phyloP scores from a whole-genome alignment of 2,797 vertebrate species.

The Labroides dimidiatus region DNA sequence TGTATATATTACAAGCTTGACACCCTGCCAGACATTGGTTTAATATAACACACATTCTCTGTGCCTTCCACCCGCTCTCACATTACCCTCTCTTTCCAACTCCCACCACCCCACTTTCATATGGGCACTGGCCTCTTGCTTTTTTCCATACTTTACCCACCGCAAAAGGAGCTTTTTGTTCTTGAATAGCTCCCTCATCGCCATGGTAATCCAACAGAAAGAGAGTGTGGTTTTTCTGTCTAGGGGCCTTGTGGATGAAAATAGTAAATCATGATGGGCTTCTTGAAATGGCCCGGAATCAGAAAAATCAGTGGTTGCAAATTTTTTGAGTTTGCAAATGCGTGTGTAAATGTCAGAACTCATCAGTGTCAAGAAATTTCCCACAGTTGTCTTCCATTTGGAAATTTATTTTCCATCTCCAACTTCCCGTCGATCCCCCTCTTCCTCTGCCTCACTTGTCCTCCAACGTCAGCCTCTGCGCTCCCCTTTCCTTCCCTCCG shows the following conservation, averaged over 20 bases:
- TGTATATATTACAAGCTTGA: constrained; percentile 72
- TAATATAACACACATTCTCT: constrained; percentile 81
- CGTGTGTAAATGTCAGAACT: constrained; percentile 10
- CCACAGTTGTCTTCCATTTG: constrained; percentile 38
- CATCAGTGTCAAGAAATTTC: neutral
- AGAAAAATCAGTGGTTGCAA: constrained; percentile 43
- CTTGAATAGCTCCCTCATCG: constrained; percentile 81
- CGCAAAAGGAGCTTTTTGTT: constrained; percentile 78
- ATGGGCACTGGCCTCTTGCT: constrained; percentile 67
- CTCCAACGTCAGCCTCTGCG: constrained; percentile 60
- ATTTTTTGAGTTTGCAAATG: constrained; percentile 29
- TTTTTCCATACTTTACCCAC: constrained; percentile 76
- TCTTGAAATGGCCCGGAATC: constrained; percentile 66
- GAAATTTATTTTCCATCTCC: constrained; percentile 28
- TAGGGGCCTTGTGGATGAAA: constrained; percentile 72
- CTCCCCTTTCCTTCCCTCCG: constrained; percentile 49
- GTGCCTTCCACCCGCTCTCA: constrained; percentile 72
- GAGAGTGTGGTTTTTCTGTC: constrained; percentile 72
- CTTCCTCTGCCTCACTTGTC: constrained; percentile 68
- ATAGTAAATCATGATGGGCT: constrained; percentile 70
- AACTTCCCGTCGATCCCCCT: constrained; percentile 52
- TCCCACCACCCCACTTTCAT: constrained; percentile 74
- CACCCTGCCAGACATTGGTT: constrained; percentile 76
- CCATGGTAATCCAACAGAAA: constrained; percentile 80
- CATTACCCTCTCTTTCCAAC: constrained; percentile 79